Evolutionary conservation across 2,113 vertebrate genomes (phyloP).

Genomic region (Urocynchramus pylzowi): DNA sequence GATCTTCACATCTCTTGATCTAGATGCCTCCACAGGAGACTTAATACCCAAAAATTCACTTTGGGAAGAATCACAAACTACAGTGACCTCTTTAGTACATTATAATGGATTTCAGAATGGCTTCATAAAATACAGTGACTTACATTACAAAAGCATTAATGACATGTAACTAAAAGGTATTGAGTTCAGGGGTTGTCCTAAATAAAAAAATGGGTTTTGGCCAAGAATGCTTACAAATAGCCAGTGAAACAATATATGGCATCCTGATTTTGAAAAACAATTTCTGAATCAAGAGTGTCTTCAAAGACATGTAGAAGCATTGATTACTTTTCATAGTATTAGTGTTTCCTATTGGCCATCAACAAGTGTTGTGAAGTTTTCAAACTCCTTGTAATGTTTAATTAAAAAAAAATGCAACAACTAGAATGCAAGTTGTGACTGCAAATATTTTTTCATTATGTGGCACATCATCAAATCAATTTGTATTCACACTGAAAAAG

Average conservation of each 20-base stretch:
- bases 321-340: not conserved
- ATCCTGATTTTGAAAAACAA: not conserved
- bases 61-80: not conserved
- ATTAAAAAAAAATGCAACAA: not conserved
- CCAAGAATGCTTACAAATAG: not conserved
- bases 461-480: slow-evolving; percentile 1
- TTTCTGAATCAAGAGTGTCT: not conserved
- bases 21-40: not conserved
- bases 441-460: slow-evolving; percentile 24
- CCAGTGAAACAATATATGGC: not conserved
- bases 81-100: not conserved
- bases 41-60: not conserved
- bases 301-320: not conserved
- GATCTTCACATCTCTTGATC: not conserved
- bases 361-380: not conserved
- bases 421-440: not conserved
- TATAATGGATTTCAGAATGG: not conserved
- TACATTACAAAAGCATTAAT: not conserved
- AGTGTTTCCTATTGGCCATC: not conserved
- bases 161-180: not conserved
- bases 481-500: slow-evolving; percentile 48
- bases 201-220: not conserved
- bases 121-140: not conserved
- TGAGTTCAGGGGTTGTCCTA: not conserved
- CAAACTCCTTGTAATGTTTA: not conserved